These are phyloP conservation scores for Oxyruncus cristatus DNA, from an alignment of 2,113 vertebrate genomes.

Conservation along the genomic window DNA sequence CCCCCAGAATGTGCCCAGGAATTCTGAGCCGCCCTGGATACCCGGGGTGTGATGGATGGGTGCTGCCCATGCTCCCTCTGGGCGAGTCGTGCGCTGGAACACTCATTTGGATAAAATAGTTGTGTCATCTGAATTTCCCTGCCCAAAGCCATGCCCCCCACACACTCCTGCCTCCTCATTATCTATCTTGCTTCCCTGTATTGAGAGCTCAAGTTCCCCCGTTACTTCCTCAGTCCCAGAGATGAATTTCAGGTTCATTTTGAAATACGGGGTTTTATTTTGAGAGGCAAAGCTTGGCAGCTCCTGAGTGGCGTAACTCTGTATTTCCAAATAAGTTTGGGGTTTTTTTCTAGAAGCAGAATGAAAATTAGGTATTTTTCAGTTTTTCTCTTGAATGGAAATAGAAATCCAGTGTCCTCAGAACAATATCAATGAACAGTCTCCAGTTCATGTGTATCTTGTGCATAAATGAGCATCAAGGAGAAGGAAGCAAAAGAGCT, in stretches of 20 bases:
- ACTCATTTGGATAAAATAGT: background rate
- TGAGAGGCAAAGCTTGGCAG: background rate
- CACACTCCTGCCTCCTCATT: background rate
- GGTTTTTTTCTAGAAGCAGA: background rate
- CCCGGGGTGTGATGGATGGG: background rate
- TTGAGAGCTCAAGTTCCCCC: background rate
- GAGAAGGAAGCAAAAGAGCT: background rate
- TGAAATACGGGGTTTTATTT: accelerated
- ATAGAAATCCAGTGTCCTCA: background rate
- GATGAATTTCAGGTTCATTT: background rate
- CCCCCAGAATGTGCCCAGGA: background rate
- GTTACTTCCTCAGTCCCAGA: background rate
- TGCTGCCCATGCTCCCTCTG: background rate
- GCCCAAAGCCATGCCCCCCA: background rate
- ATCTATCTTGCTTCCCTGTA: accelerated
- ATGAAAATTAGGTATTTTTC: background rate
- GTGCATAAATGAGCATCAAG: background rate
- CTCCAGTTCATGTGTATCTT: background rate
- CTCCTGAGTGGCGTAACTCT: background rate
- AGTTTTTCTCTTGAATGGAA: background rate
- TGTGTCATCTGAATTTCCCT: background rate
- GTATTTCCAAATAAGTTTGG: background rate
- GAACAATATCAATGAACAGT: background rate
- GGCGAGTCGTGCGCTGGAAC: background rate
- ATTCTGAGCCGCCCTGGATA: background rate